Evolutionary conservation across 2,888 invertebrate species (phyloP), one percentile per base, ranked within the genome.

Genomic region (Celastrina argiolus): DNA sequence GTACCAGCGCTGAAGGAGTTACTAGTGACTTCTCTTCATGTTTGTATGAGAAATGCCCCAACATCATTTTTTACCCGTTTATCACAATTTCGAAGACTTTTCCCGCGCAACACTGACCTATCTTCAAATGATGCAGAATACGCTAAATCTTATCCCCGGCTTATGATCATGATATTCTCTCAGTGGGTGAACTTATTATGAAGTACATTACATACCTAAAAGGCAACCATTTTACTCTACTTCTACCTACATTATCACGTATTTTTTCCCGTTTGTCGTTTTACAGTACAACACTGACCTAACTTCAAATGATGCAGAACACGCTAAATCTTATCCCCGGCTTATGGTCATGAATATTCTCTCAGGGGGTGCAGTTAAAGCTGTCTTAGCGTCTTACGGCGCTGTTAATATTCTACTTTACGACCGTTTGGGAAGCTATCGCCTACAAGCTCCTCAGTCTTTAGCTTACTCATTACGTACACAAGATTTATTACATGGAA

Each of bases 331-430:
- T 51, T 12, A 22, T 51, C 14, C 51, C 8, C 12, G 22, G 22
- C 51, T 51, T 51, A 51, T 36, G 10, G 22, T 51, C 51, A 51
- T 51, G 22, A 51, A 51, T 36, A 36, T 36, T 12, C 36, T 51
- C 51, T 26, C 12, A 26, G 51, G 51, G 51, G 51, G 51, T 51
- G 51, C 51, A 51, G 51, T 26, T 51, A 51, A 36, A 36, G 51
- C 51, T 51, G 51, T 26, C 51, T 14, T 51, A 26, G 51, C 51
- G 18, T 51, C 4, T 10, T 22, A 36, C 36, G 36, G 36, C 12
- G 22, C 51, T 51, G 51, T 51, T 51, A 51, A 51, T 51, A 51
- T 22, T 51, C 51, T 51, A 51, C 51, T 51, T 51, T 26, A 51
- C 51, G 51, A 51, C 51, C 51, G 51, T 51, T 26, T 5, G 22